These are phyloP conservation scores for Drosophila kuntzei DNA, from an alignment of 2,888 invertebrate genomes.

Conservation along the genomic window DNA sequence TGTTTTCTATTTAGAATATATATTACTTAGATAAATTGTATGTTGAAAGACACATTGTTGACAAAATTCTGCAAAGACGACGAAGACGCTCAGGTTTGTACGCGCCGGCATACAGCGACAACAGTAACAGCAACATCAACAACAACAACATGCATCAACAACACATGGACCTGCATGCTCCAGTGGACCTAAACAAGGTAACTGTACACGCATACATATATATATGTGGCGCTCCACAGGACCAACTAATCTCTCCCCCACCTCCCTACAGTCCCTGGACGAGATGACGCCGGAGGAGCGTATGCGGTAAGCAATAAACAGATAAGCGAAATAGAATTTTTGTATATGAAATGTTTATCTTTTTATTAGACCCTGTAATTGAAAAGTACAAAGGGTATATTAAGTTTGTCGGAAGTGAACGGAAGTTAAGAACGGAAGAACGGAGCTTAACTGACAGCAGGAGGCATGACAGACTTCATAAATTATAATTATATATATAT, in stretches of 20 bases:
- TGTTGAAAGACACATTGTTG: constrained; percentile 33
- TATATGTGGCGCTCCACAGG: constrained; percentile 1
- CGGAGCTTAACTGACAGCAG: neutral
- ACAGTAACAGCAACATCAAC: neutral
- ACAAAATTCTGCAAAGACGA: constrained; percentile 59
- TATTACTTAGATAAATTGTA: constrained; percentile 41
- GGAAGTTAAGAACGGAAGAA: neutral
- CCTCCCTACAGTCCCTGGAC: constrained; percentile 88
- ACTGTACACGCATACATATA: constrained; percentile 23
- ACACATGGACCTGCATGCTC: constrained; percentile 85
- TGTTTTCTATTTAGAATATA: constrained; percentile 42
- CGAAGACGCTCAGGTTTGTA: constrained; percentile 47
- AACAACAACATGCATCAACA: constrained; percentile 70
- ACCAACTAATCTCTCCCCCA: neutral
- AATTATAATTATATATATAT: neutral
- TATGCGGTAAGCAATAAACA: constrained; percentile 87
- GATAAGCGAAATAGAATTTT: neutral
- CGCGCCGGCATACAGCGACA: constrained; percentile 44
- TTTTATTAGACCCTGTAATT: neutral
- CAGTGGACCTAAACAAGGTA: constrained; percentile 87
- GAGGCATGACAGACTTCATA: neutral
- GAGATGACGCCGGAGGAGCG: constrained; percentile 92
- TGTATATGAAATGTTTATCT: neutral
- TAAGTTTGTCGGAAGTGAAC: neutral
- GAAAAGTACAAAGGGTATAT: neutral